Evolutionary conservation across 2,888 invertebrate species (phyloP), one percentile per base, ranked within the genome.

Genomic region (Heteromurus nitidus): DNA sequence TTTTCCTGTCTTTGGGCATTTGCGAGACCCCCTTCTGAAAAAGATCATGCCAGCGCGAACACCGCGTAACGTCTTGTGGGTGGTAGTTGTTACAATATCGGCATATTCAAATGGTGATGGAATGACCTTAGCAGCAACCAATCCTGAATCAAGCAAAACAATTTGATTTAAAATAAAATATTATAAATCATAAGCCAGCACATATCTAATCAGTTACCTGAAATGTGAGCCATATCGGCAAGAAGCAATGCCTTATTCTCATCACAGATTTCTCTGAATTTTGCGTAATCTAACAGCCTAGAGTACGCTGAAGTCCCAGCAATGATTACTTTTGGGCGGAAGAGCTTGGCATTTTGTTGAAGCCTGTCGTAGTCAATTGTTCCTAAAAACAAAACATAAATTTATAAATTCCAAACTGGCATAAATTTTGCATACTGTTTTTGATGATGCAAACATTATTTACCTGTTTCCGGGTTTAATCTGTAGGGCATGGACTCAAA

Each of bases 401-500:
- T 50, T 7, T 18, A 50, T 13, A n/a, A 7, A 50, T 50, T n/a
- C n/a, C n/a, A n/a, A n/a, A n/a, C n/a, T n/a, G n/a, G n/a, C n/a
- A n/a, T n/a, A n/a, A n/a, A n/a, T n/a, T n/a, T n/a, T n/a, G n/a
- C n/a, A n/a, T n/a, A n/a, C n/a, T n/a, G n/a, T n/a, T n/a, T n/a
- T n/a, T n/a, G n/a, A n/a, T n/a, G n/a, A n/a, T n/a, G n/a, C n/a
- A n/a, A n/a, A n/a, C n/a, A n/a, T n/a, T n/a, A n/a, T 24, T 67
- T 75, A 86, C 91, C 92, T 7, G 91, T 91, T 28, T 88, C 87
- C 3, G 85, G 82, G 85, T 89, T 88, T 5, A 96, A 94, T 90
- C 97, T 97, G 89, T 99, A 99, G 0, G 98, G 98, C 95, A 98
- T 95, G 79, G 98, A 97, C 91, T 99, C 98, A 89, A 99, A 99